These are phyloP conservation scores for Tachysurus fulvidraco DNA, from an alignment of 2,113 vertebrate genomes.

Conservation along the genomic window DNA sequence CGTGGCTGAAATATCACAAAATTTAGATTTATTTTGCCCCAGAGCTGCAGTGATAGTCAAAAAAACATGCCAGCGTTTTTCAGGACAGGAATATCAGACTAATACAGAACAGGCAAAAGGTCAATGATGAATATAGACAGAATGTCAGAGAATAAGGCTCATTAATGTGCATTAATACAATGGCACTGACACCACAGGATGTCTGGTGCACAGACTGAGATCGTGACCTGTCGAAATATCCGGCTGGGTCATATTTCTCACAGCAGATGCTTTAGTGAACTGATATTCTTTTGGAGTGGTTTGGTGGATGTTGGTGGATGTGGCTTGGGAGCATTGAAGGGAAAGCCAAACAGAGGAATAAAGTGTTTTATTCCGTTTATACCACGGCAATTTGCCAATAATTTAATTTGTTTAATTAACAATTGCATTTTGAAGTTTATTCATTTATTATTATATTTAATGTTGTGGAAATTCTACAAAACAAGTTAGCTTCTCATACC, in stretches of 20 bases:
- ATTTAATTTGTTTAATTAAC: background rate
- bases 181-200: background rate
- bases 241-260: background rate
- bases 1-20: background rate
- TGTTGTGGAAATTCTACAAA: background rate
- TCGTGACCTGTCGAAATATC: background rate
- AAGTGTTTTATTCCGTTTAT: background rate
- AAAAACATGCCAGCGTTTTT: background rate
- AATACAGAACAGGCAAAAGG: background rate
- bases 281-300: background rate
- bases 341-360: background rate
- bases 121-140: constrained; percentile 1
- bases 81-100: background rate
- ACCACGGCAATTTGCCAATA: background rate
- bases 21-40: background rate
- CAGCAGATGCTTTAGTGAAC: background rate
- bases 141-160: constrained; percentile 10
- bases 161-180: constrained; percentile 7
- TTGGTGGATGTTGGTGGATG: background rate
- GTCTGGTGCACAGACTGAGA: background rate
- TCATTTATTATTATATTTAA: background rate
- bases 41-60: background rate
- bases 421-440: background rate
- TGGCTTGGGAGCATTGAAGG: background rate
- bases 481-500: background rate